Base-by-base conservation (phyloP, 2,797 vertebrate genomes). In the Semotilus atromaculatus region DNA sequence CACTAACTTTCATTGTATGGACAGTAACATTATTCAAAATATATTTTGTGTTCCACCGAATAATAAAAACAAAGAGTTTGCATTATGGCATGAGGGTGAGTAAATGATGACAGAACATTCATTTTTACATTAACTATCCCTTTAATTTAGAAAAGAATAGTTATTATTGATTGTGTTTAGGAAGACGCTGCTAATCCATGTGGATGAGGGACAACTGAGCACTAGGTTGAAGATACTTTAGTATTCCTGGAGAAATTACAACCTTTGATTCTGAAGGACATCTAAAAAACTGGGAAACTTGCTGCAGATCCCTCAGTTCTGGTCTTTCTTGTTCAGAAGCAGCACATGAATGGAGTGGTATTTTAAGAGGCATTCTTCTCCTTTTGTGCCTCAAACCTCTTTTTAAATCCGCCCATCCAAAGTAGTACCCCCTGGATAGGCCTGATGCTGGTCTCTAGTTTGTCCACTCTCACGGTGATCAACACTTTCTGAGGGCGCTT, bases 381-480 rank as follows among this genome's bases (percentile, higher is more conserved):
- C 81, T 83, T 83, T 89, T 89, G 86, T 89, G 83, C 81, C 43
- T 40, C 9, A 51, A 78, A 78, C 58, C 72, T 64, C 71, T 86
- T 85, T 85, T 86, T 26, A 79, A 72, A 51, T 40, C 67, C 31
- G 0, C 53, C 55, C 53, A 62, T 79, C 58, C 40, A 85, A 48
- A 66, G 68, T 18, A 51, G 58, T 73, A 55, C 75, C 83, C 83
- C 76, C 76, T 64, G 83, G 76, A 80, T 55, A 80, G 67, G 74
- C 64, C 67, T 79, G 83, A 71, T 71, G 83, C 40, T 60, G 66
- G 36, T 80, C 83, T 70, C 67, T 60, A 80, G 75, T 80, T 73
- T 76, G 82, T 67, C 81, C 36, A 71, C 77, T 84, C 85, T 87
- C 74, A 53, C 23, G 51, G 75, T 64, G 72, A 86, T 85, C 64